Percentiles rank a stretch among this genome's conserved stretches.
Conservation (phyloP, 1,140 invertebrate species). For the Drosophila takahashii region DNA sequence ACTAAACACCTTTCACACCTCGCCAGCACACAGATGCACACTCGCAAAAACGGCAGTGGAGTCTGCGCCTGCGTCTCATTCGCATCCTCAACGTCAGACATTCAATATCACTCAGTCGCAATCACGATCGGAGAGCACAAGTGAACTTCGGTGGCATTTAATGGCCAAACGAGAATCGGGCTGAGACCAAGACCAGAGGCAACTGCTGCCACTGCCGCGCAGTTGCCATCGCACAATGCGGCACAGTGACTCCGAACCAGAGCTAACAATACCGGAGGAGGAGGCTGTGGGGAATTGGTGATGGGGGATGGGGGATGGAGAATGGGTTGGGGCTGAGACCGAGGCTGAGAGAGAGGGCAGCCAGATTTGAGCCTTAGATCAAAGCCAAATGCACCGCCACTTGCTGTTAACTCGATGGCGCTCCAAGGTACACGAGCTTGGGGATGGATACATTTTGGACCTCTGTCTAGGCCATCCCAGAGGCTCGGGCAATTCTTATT, state of each 20-base stretch:
- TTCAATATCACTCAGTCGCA: constrained; percentile 76
- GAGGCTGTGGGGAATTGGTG: not conserved
- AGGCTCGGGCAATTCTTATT: constrained; percentile 45
- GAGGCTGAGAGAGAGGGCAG: constrained; percentile 45
- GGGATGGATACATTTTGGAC: constrained; percentile 65
- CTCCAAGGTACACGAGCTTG: constrained; percentile 74
- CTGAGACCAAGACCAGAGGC: constrained; percentile 63
- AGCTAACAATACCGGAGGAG: constrained; percentile 35
- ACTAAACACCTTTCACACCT: constrained; percentile 79
- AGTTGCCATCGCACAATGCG: constrained; percentile 28
- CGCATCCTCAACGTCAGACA: constrained; percentile 68
- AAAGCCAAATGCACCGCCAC: constrained; percentile 77
- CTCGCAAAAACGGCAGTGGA: constrained; percentile 24
- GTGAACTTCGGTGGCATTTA: constrained; percentile 80
- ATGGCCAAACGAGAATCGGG: constrained; percentile 41
- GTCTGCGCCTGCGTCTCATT: constrained; percentile 26
- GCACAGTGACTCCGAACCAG: constrained; percentile 19
- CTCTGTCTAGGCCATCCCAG: constrained; percentile 66
- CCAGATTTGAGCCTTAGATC: constrained; percentile 79
- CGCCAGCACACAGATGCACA: constrained; percentile 29
- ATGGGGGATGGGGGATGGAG: not conserved
- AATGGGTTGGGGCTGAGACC: constrained; percentile 1
- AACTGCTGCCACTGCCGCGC: constrained; percentile 40
- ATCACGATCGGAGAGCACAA: constrained; percentile 68
- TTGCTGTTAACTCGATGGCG: constrained; percentile 81